Percentiles rank a stretch among this genome's conserved stretches.
phyloP scores from a whole-genome alignment of 1,140 invertebrate species.

The Bathynomus jamesi region DNA sequence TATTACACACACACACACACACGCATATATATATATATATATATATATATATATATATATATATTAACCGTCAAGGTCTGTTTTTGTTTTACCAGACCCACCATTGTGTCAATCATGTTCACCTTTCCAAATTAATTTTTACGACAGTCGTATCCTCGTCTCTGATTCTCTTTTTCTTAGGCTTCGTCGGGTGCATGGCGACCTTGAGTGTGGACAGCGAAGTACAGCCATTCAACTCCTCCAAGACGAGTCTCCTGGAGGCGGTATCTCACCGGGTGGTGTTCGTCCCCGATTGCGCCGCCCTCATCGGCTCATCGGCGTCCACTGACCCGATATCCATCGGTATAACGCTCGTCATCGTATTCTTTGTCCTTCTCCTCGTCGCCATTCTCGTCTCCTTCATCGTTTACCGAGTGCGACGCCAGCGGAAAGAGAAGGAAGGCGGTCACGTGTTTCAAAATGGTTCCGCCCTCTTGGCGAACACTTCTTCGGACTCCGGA shows the following conservation, averaged over 20 bases:
- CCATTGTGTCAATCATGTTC: too few species aligned
- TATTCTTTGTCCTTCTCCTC: slow-evolving; percentile 83
- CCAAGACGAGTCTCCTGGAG: slow-evolving; percentile 55
- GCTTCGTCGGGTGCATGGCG: slow-evolving; percentile 79
- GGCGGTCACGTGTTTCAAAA: slow-evolving; percentile 42
- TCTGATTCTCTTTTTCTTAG: too few species aligned
- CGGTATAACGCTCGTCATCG: slow-evolving; percentile 82
- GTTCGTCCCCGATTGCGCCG: slow-evolving; percentile 51
- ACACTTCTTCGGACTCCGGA: slow-evolving; percentile 33
- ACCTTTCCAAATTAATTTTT: too few species aligned
- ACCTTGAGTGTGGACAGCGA: slow-evolving; percentile 84
- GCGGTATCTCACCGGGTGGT: slow-evolving; percentile 47
- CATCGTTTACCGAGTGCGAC: slow-evolving; percentile 73
- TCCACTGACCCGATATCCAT: slow-evolving; percentile 78
- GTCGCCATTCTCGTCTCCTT: slow-evolving; percentile 82
- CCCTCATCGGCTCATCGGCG: slow-evolving; percentile 52
- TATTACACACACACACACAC: too few species aligned
- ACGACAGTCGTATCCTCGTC: too few species aligned
- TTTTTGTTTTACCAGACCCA: too few species aligned
- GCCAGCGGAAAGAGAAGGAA: slow-evolving; percentile 70
- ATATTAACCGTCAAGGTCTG: too few species aligned
- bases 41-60: not conserved
- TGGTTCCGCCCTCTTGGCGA: slow-evolving; percentile 48
- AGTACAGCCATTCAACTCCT: slow-evolving; percentile 77
- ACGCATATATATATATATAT: not conserved